Base-by-base conservation (phyloP, 2,797 vertebrate genomes). In the Chaenodraco wilsoni region DNA sequence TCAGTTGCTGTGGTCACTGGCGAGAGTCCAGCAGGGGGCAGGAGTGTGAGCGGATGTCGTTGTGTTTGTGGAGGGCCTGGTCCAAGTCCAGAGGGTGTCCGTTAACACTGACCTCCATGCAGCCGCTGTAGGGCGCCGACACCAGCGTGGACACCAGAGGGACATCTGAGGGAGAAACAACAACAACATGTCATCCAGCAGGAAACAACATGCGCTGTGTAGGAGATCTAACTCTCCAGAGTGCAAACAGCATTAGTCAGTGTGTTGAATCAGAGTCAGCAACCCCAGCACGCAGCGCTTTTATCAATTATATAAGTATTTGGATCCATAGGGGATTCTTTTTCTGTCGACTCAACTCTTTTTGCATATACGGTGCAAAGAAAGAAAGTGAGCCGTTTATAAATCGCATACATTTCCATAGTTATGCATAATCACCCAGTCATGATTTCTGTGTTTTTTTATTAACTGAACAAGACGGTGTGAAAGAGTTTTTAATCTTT, bases 31-130 rank as follows among this genome's bases (percentile, higher is more conserved):
- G 88, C 7, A 96, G 95, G 79, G 98, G 98, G 86, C 98, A 99
- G 89, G 98, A 97, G 87, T 99, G 97, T 16, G 98, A 97, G 74
- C 94, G 96, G 90, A 99, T 97, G 87, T 98, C 96, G 5, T 92
- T 95, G 94, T 98, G 95, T 85, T 99, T 99, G 89, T 97, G 93
- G 61, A 94, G 69, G 64, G 98, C 97, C 54, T 95, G 93, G 1
- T 99, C 98, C 84, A 98, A 91, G 87, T 99, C 98, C 91, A 99
- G 82, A 4, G 72, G 7, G 23, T 77, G 89, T 68, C 88, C 86
- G 31, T 95, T 96, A 57, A 99, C 88, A 59, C 82, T 92, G 78
- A 97, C 81, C 0, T 96, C 96, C 97, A 99, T 96, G 81, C 98
- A 99, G 87, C 98, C 98, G 0, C 93, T 96, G 93, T 96, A 99